These are phyloP conservation scores for Rhynchophorus ferrugineus DNA, from an alignment of 1,140 invertebrate genomes.

Conservation along the genomic window DNA sequence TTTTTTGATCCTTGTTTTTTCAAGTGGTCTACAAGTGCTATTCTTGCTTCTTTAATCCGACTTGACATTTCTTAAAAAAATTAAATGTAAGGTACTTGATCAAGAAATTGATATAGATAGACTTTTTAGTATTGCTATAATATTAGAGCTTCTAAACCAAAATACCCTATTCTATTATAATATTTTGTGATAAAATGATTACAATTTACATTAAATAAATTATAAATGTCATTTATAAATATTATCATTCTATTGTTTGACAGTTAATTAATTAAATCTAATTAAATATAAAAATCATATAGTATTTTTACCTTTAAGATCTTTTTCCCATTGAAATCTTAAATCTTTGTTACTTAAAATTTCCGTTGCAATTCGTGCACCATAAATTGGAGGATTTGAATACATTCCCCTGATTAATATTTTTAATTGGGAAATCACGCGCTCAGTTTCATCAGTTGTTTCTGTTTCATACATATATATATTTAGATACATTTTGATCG, in stretches of 20 bases:
- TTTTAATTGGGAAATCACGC: slow-evolving; percentile 89
- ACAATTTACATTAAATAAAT: too few species aligned
- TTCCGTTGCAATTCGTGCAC: slow-evolving; percentile 78
- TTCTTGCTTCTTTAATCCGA: slow-evolving; percentile 85
- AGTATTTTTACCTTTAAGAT: slow-evolving; percentile 11
- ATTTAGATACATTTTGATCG: background rate
- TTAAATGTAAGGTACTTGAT: background rate
- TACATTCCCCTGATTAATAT: slow-evolving; percentile 94
- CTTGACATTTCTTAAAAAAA: slow-evolving; percentile 81
- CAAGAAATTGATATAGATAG: too few species aligned
- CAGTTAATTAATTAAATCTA: background rate
- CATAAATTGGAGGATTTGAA: slow-evolving; percentile 94
- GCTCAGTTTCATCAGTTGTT: slow-evolving; percentile 71
- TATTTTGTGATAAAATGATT: too few species aligned
- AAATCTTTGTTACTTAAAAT: slow-evolving; percentile 69
- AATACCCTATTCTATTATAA: too few species aligned
- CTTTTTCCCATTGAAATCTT: slow-evolving; percentile 34
- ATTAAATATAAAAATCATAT: background rate
- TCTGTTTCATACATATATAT: slow-evolving; percentile 21
- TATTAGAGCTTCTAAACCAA: background rate
- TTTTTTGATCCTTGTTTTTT: slow-evolving; percentile 88
- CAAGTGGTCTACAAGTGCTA: slow-evolving; percentile 66
- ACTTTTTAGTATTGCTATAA: background rate
- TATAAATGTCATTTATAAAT: background rate
- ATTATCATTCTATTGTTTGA: background rate